A percentile compares a stretch with the other conserved stretches of the same genome.
Evolutionary conservation across 2,113 vertebrate species (phyloP).

Genomic region (Morone chrysops): DNA sequence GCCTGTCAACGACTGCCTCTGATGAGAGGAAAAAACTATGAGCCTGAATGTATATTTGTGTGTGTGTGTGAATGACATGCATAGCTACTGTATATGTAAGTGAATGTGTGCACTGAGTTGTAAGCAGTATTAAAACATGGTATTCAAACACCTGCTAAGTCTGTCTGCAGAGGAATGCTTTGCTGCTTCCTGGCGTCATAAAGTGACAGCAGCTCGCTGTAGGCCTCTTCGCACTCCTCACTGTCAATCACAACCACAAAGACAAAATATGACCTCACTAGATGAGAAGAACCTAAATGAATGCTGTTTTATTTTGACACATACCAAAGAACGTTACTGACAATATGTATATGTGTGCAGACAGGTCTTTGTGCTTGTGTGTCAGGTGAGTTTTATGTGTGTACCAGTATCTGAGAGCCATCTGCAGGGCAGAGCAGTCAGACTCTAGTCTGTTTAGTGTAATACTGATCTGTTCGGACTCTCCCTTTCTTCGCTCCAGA

Average conservation of each 20-base stretch:
- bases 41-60: constrained; percentile 12
- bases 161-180: constrained; percentile 49
- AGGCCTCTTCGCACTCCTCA: constrained; percentile 88
- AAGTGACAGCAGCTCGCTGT: constrained; percentile 83
- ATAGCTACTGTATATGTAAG: constrained; percentile 3
- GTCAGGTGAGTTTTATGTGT: constrained; percentile 35
- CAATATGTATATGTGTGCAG: not conserved
- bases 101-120: constrained; percentile 7
- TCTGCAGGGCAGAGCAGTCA: constrained; percentile 85
- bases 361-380: constrained; percentile 19
- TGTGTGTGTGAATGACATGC: constrained; percentile 5
- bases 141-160: constrained; percentile 71
- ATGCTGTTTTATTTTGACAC: constrained; percentile 17
- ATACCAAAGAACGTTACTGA: not conserved
- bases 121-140: constrained; percentile 18
- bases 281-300: constrained; percentile 7
- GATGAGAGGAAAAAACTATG: constrained; percentile 45
- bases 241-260: constrained; percentile 80
- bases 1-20: constrained; percentile 45
- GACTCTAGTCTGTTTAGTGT: constrained; percentile 85
- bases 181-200: constrained; percentile 66
- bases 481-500: constrained; percentile 86
- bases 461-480: constrained; percentile 86
- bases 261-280: constrained; percentile 19
- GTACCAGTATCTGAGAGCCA: constrained; percentile 90